A percentile compares a stretch with the other conserved stretches of the same genome.
Evolutionary conservation across 2,888 invertebrate species (phyloP).

Genomic region (Dryococelus australis): DNA sequence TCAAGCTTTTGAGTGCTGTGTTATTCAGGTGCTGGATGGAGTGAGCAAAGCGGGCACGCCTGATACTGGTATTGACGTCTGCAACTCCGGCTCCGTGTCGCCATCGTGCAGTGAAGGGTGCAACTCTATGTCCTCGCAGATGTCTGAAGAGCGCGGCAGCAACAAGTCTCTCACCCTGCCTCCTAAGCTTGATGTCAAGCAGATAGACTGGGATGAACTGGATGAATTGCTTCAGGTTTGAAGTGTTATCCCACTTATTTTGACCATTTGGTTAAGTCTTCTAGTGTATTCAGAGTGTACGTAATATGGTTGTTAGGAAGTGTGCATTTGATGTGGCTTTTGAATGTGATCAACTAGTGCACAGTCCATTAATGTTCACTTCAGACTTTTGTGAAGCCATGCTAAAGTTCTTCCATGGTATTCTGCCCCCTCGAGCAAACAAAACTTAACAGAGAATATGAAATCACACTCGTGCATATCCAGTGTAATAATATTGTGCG

Average conservation of each 20-base stretch:
- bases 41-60: background rate
- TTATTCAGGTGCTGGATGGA: background rate
- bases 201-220: slow-evolving; percentile 73
- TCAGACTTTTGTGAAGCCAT: no score
- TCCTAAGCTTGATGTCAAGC: slow-evolving; percentile 70
- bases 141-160: background rate
- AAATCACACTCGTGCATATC: no score
- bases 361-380: no score
- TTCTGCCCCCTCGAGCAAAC: no score
- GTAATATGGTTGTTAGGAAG: no score
- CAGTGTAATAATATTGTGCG: no score
- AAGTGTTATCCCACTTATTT: slow-evolving; percentile 22
- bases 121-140: background rate
- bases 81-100: background rate
- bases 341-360: no score
- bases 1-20: no score
- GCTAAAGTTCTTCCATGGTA: no score
- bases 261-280: background rate
- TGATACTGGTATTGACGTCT: background rate
- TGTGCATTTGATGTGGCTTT: no score
- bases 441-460: no score
- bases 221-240: slow-evolving; percentile 70
- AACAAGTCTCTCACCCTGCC: slow-evolving; percentile 63
- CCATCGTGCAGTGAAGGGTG: background rate
- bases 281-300: no score